A percentile compares a stretch with the other conserved stretches of the same genome.
These are phyloP conservation scores for Salvelinus alpinus DNA, from an alignment of 2,113 vertebrate species.

Conservation along the genomic window DNA sequence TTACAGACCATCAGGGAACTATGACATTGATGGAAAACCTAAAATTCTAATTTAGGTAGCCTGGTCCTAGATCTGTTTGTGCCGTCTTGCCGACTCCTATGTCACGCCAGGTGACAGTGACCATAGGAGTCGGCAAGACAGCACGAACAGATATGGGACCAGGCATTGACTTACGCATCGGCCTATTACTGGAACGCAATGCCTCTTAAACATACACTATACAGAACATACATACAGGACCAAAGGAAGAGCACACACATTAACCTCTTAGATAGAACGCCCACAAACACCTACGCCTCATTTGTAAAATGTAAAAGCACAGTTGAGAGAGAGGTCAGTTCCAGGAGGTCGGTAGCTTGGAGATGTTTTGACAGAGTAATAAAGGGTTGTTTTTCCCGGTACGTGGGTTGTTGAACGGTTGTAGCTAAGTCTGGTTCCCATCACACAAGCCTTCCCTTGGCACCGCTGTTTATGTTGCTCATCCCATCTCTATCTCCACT, in stretches of 20 bases:
- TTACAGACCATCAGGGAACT: neutral
- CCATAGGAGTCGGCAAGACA: no score
- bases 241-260: neutral
- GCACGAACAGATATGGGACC: no score
- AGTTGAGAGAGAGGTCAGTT: conserved; percentile 24
- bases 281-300: neutral
- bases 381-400: conserved; percentile 5
- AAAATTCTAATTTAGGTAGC: no score
- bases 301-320: neutral
- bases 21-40: no score
- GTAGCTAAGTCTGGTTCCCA: conserved; percentile 30
- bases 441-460: conserved; percentile 24
- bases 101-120: no score
- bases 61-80: no score
- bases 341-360: conserved; percentile 24
- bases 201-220: neutral
- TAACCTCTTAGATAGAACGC: neutral
- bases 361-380: conserved; percentile 34
- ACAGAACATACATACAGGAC: neutral
- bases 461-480: conserved; percentile 26
- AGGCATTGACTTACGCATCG: neutral
- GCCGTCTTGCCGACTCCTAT: no score
- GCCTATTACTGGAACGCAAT: neutral
- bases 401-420: neutral
- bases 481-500: conserved; percentile 5